A percentile compares a stretch with the other conserved stretches of the same genome.
Conservation (phyloP, 2,797 vertebrate species). For the Sebastes melanostomus region DNA sequence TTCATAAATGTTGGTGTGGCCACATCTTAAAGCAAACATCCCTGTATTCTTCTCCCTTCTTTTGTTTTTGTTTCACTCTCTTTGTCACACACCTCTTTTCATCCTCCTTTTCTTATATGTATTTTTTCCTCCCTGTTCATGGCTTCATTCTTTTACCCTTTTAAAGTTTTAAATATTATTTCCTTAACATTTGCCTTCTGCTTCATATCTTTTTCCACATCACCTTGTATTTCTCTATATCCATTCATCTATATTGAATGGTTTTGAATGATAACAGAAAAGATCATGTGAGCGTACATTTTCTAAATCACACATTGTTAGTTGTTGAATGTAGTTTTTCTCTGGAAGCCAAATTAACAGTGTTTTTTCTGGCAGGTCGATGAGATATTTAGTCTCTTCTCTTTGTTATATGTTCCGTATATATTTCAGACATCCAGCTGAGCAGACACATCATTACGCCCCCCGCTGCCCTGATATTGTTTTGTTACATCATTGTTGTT, state of each 20-base stretch:
- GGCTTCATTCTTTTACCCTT: too few relatives aligned
- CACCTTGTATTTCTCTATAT: not conserved
- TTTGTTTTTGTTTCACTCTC: not conserved
- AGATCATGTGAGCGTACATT: not conserved
- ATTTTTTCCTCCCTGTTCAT: too few relatives aligned
- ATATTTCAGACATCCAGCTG: slow-evolving; percentile 84
- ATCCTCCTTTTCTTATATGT: not conserved
- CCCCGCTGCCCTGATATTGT: not conserved
- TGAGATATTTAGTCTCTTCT: not conserved
- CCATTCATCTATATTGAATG: not conserved
- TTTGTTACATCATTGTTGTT: not conserved
- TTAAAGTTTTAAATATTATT: not conserved
- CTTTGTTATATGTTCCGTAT: not conserved
- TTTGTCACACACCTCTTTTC: not conserved
- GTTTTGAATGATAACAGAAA: not conserved
- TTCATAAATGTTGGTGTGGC: too few relatives aligned
- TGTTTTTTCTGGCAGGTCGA: not conserved
- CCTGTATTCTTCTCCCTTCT: not conserved
- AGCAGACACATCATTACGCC: not conserved
- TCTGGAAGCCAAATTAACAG: not conserved
- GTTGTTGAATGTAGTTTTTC: not conserved
- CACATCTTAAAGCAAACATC: too few relatives aligned
- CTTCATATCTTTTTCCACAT: not conserved
- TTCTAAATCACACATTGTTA: not conserved
- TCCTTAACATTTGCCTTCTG: not conserved